phyloP scores from a whole-genome alignment of 2,113 vertebrate genomes.

The Corythaeola cristata region DNA sequence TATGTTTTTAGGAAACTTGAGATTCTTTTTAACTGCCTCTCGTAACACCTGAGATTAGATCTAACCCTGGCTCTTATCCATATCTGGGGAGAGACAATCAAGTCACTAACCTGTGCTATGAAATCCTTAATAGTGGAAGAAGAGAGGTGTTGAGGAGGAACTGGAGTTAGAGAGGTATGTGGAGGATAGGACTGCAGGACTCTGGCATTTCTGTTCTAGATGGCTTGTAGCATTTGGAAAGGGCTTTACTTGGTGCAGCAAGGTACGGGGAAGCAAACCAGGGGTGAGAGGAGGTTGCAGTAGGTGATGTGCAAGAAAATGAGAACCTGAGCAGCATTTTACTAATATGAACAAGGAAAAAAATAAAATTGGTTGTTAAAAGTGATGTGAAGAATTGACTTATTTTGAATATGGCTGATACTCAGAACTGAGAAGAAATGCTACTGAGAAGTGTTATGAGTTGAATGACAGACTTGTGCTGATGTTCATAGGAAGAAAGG shows the following conservation, averaged over 20 bases:
- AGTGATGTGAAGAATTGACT: not conserved
- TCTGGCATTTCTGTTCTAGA: not conserved
- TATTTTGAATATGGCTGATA: not conserved
- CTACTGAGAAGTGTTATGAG: not conserved
- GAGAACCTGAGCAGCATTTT: not conserved
- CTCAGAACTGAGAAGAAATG: not conserved
- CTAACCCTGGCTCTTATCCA: not conserved
- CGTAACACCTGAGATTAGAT: not conserved
- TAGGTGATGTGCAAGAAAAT: not conserved
- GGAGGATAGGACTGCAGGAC: not conserved
- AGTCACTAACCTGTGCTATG: not conserved
- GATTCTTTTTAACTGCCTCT: not conserved
- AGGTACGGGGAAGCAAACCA: not conserved
- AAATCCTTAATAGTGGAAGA: not conserved
- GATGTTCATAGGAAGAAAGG: not conserved
- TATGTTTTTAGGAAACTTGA: not conserved
- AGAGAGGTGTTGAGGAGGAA: not conserved
- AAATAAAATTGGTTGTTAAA: not conserved
- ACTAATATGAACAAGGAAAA: not conserved
- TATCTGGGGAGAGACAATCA: not conserved
- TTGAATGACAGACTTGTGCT: not conserved
- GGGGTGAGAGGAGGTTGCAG: not conserved
- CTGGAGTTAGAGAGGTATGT: not conserved
- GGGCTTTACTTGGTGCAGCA: not conserved
- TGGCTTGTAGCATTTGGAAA: not conserved